A percentile compares a stretch with the other conserved stretches of the same genome.
phyloP scores from a whole-genome alignment of 2,113 vertebrate genomes.

The Sclerurus mexicanus region DNA sequence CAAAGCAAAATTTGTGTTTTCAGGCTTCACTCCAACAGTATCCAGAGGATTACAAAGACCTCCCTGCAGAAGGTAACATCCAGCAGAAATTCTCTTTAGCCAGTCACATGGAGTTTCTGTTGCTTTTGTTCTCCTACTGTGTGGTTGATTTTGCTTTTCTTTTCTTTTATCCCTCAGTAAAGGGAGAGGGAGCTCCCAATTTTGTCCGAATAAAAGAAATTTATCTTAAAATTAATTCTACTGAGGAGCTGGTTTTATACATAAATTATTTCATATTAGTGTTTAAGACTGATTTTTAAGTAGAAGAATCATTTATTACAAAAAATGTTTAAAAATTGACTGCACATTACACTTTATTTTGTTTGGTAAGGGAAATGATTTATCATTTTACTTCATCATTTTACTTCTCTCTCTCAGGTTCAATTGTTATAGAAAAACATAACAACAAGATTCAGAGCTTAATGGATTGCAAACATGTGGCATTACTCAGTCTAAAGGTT shows the following conservation, averaged over 20 bases:
- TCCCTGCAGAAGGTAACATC: neutral
- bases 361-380: neutral
- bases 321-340: neutral
- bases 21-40: neutral
- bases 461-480: neutral
- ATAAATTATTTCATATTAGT: neutral
- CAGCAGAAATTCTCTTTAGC: neutral
- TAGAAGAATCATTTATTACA: neutral
- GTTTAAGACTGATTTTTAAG: neutral
- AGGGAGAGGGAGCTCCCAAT: neutral
- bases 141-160: neutral
- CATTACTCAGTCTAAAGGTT: neutral
- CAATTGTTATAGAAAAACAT: neutral
- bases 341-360: neutral
- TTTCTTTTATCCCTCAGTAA: neutral
- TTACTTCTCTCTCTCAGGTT: neutral
- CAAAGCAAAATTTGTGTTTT: conserved; percentile 19
- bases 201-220: neutral
- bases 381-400: neutral
- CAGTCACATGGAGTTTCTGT: neutral
- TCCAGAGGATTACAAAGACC: neutral
- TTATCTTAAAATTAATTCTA: neutral
- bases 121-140: neutral
- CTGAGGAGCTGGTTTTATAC: neutral
- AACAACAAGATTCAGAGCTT: neutral